Percentiles rank a stretch among this genome's conserved stretches.
Conservation (phyloP, 2,888 invertebrate species). For the Lathronympha strigana region DNA sequence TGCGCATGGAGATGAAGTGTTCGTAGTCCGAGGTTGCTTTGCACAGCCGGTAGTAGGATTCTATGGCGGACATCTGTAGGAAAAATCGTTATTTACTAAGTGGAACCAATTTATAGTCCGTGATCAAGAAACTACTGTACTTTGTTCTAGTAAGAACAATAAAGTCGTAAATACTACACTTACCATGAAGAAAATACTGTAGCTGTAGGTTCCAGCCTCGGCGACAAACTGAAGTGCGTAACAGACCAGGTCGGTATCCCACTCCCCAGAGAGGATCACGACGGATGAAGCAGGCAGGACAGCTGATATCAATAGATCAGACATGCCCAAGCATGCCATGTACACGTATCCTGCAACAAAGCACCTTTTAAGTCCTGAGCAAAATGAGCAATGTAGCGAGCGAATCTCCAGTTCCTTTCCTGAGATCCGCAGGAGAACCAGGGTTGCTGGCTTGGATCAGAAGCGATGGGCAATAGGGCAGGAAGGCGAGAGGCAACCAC, state of each 20-base stretch:
- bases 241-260: slow-evolving; percentile 85
- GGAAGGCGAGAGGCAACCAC: no score
- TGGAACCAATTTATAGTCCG: background rate
- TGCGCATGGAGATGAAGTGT: slow-evolving; percentile 76
- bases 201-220: slow-evolving; percentile 85
- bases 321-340: slow-evolving; percentile 89
- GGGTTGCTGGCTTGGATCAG: no score
- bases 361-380: background rate
- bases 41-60: slow-evolving; percentile 87
- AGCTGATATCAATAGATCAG: slow-evolving; percentile 87
- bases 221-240: slow-evolving; percentile 87
- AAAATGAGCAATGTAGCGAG: no score
- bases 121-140: background rate
- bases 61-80: slow-evolving; percentile 82
- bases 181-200: slow-evolving; percentile 76
- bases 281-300: slow-evolving; percentile 89
- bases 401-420: no score
- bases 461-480: no score
- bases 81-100: background rate
- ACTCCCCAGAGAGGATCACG: slow-evolving; percentile 87
- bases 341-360: slow-evolving; percentile 86
- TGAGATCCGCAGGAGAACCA: no score
- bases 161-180: slow-evolving; percentile 54
- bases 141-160: no score
- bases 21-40: slow-evolving; percentile 64